Conservation (phyloP, 1,140 invertebrate species). For the Asbolus verrucosus region DNA sequence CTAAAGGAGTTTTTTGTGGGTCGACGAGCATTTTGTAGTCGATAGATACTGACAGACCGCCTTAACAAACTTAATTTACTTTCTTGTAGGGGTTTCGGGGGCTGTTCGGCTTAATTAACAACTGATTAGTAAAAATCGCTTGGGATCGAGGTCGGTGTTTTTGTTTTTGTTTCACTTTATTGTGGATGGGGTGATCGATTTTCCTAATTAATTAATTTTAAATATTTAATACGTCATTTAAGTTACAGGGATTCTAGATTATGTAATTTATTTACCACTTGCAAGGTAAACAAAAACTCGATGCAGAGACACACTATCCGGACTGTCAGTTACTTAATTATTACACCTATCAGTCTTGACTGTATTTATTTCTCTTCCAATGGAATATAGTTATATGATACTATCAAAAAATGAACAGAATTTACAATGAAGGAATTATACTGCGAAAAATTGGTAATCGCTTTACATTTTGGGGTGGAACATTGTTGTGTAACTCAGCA, state of each 20-base stretch:
- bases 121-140: constrained; percentile 53
- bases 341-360: too few species aligned
- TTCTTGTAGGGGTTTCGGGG: constrained; percentile 35
- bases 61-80: constrained; percentile 55
- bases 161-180: too few species aligned
- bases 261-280: too few species aligned
- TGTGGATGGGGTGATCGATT: background rate
- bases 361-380: background rate
- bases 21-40: constrained; percentile 51
- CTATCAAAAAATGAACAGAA: too few species aligned
- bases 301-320: too few species aligned
- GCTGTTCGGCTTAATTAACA: constrained; percentile 50
- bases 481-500: too few species aligned
- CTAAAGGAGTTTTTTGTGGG: constrained; percentile 44
- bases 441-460: background rate
- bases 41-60: constrained; percentile 40
- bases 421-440: too few species aligned
- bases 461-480: too few species aligned
- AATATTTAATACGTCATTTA: constrained; percentile 30
- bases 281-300: too few species aligned
- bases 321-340: too few species aligned
- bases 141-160: constrained; percentile 46
- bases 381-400: background rate
- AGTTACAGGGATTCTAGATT: too few species aligned
- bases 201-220: constrained; percentile 27